A percentile compares a stretch with the other conserved stretches of the same genome.
These are phyloP conservation scores for Anthopleura xanthogrammica DNA, from an alignment of 92 coral and sea anemone genomes.

Conservation along the genomic window DNA sequence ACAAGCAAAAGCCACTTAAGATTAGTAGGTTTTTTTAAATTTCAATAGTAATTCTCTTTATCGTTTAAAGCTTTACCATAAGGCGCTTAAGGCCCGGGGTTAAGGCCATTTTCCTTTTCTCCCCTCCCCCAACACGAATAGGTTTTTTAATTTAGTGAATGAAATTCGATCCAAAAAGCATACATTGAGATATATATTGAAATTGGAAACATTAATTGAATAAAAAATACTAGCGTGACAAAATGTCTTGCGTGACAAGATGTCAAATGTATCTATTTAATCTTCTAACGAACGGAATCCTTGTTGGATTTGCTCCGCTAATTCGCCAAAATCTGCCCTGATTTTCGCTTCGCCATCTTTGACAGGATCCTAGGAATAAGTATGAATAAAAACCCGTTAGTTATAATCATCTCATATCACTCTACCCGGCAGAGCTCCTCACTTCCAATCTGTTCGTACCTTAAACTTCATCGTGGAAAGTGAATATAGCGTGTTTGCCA, in stretches of 20 bases:
- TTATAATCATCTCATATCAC: neutral
- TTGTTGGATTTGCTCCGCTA: constrained; percentile 94
- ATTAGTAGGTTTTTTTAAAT: no score
- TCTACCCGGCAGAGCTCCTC: neutral
- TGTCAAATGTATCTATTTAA: constrained; percentile 27
- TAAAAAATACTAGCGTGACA: constrained; percentile 14
- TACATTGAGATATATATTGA: no score
- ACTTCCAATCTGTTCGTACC: constrained; percentile 40
- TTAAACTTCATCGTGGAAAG: constrained; percentile 95
- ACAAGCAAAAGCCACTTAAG: no score
- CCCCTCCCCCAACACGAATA: no score
- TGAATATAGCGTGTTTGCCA: constrained; percentile 86
- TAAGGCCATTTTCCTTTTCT: no score
- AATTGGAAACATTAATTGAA: neutral
- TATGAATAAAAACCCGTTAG: neutral
- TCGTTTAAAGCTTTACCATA: no score
- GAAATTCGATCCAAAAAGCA: no score
- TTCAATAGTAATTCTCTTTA: no score
- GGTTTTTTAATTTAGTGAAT: no score
- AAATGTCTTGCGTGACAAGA: constrained; percentile 24
- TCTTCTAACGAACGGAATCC: constrained; percentile 96
- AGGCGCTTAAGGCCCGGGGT: no score
- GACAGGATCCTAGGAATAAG: constrained; percentile 70
- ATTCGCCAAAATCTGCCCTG: constrained; percentile 80
- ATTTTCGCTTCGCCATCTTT: constrained; percentile 93